These are phyloP conservation scores for Automeris io DNA, from an alignment of 2,888 invertebrate genomes.

Conservation along the genomic window DNA sequence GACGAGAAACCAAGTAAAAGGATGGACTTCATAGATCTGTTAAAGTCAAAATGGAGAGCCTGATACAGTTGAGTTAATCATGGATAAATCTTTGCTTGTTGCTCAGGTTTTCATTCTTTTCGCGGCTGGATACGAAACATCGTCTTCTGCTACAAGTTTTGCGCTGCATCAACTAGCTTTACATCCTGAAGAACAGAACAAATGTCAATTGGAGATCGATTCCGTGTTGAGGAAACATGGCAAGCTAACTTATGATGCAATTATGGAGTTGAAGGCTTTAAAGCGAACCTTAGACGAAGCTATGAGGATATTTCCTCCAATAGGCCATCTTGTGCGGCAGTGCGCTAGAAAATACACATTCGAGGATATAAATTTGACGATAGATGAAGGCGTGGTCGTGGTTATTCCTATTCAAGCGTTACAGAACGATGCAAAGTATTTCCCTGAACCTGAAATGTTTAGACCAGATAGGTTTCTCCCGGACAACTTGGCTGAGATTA, in stretches of 20 bases:
- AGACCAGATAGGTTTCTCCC: constrained; percentile 25
- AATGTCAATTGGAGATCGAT: constrained; percentile 38
- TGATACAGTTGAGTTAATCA: constrained; percentile 16
- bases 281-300: constrained; percentile 31
- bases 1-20: background rate
- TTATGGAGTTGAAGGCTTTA: constrained; percentile 32
- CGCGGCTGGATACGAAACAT: constrained; percentile 50
- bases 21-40: background rate
- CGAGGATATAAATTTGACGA: constrained; percentile 21
- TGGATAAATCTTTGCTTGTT: constrained; percentile 27
- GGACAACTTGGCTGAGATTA: constrained; percentile 11
- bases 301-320: constrained; percentile 23
- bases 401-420: constrained; percentile 26
- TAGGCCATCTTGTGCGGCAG: constrained; percentile 19
- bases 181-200: constrained; percentile 36
- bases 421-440: constrained; percentile 27
- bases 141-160: constrained; percentile 41
- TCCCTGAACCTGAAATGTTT: constrained; percentile 24
- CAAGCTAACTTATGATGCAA: constrained; percentile 30
- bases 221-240: constrained; percentile 23
- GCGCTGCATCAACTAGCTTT: constrained; percentile 39
- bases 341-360: constrained; percentile 21
- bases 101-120: constrained; percentile 38
- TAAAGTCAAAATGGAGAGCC: constrained; percentile 8
- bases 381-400: constrained; percentile 23